Percentiles rank a stretch among this genome's conserved stretches.
phyloP scores from a whole-genome alignment of 92 coral and sea anemone species.

The Paragorgia papillata region DNA sequence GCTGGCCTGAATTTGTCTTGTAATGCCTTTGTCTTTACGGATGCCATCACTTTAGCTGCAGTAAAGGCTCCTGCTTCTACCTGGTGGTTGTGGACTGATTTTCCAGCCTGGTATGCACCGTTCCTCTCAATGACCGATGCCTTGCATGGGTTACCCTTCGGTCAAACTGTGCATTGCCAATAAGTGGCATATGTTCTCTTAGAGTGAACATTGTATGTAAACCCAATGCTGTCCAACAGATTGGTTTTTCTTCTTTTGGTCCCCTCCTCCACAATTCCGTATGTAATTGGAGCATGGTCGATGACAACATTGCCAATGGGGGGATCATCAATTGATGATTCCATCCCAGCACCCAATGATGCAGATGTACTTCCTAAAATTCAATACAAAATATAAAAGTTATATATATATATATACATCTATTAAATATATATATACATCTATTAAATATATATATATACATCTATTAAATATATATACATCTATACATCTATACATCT shows the following conservation, averaged over 20 bases:
- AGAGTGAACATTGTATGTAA: conserved; percentile 26
- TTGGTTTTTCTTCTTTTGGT: conserved; percentile 32
- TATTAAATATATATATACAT: too few species aligned
- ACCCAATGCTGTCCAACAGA: conserved; percentile 31
- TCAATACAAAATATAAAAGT: too few species aligned
- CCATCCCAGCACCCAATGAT: too few species aligned
- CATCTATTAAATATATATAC: too few species aligned
- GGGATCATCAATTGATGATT: too few species aligned
- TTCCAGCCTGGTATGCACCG: conserved; percentile 14
- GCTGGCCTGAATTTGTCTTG: conserved; percentile 48
- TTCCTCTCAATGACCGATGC: conserved; percentile 32
- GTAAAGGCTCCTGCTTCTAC: conserved; percentile 31
- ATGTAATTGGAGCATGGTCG: not conserved
- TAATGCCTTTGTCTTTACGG: conserved; percentile 31
- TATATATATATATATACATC: too few species aligned
- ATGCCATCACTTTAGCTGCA: conserved; percentile 39
- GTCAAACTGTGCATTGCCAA: conserved; percentile 47
- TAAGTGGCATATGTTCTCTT: conserved; percentile 18
- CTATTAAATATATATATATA: too few species aligned
- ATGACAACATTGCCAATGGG: too few species aligned
- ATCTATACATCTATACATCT: too few species aligned
- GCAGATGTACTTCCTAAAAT: too few species aligned
- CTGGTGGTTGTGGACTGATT: conserved; percentile 46
- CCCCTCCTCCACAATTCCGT: conserved; percentile 11
- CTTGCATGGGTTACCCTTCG: not conserved